Conservation (phyloP, 2,113 vertebrate genomes). For the Thymallus thymallus region DNA sequence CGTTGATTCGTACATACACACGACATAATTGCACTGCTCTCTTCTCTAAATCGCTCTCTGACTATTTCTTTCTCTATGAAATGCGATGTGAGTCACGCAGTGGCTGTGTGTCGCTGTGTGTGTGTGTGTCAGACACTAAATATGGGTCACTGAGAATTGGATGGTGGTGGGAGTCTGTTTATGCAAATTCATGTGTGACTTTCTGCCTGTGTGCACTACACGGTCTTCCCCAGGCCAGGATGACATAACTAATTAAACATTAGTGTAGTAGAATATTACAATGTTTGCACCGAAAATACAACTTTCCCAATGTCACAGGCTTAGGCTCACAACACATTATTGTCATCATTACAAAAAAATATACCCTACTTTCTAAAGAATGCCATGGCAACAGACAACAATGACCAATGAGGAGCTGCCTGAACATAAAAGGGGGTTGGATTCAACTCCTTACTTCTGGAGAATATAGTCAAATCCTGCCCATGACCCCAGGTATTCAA, state of each 20-base stretch:
- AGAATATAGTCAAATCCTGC: not conserved
- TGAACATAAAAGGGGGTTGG: not conserved
- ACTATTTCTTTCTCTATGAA: conserved; percentile 60
- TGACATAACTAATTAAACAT: too few species aligned
- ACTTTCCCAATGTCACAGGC: not conserved
- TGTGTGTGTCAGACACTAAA: conserved; percentile 11
- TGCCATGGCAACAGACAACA: conserved; percentile 21
- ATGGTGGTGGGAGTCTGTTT: conserved; percentile 1
- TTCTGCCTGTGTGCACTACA: not conserved
- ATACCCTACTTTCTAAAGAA: conserved; percentile 12
- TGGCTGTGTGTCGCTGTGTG: conserved; percentile 5
- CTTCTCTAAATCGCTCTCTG: conserved; percentile 40
- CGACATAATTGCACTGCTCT: conserved; percentile 26
- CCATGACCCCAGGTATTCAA: not conserved
- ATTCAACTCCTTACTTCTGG: conserved; percentile 1
- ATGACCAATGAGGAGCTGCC: conserved; percentile 10
- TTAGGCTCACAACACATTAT: not conserved
- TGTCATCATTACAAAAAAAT: not conserved
- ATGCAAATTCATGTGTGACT: not conserved
- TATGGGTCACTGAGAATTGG: conserved; percentile 14
- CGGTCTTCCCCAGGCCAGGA: not conserved
- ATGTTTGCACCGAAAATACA: not conserved
- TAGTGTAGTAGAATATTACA: too few species aligned
- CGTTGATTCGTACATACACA: conserved; percentile 25
- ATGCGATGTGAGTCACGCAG: conserved; percentile 60